Evolutionary conservation across 1,140 invertebrate genomes (phyloP).

Genomic region (Aphaenogaster ashmeadi): DNA sequence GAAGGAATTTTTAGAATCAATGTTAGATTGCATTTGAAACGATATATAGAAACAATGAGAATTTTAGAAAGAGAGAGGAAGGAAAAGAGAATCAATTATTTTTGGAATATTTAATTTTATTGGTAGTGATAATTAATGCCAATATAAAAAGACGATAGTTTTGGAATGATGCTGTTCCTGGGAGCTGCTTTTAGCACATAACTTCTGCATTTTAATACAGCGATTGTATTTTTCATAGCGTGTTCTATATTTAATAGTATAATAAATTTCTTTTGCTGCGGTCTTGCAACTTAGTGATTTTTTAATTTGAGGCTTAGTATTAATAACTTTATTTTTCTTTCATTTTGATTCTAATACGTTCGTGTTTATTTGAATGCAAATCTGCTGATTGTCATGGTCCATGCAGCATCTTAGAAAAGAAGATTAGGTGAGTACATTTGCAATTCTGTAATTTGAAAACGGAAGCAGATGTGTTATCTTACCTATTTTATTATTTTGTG

Average conservation of each 20-base stretch:
- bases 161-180: conserved; percentile 26
- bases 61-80: background rate
- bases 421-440: conserved; percentile 90
- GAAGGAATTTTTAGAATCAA: background rate
- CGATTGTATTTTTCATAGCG: conserved; percentile 16
- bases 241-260: conserved; percentile 16
- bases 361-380: conserved; percentile 74
- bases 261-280: conserved; percentile 49
- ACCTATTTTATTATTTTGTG: background rate
- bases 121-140: background rate
- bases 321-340: conserved; percentile 59
- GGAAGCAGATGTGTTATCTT: conserved; percentile 39
- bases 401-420: conserved; percentile 92
- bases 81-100: background rate
- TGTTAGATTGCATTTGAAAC: conserved; percentile 30
- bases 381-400: conserved; percentile 62
- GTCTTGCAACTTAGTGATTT: conserved; percentile 5
- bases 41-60: background rate
- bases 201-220: background rate
- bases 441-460: conserved; percentile 55
- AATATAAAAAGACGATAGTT: background rate
- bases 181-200: conserved; percentile 7
- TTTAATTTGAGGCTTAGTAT: conserved; percentile 48
- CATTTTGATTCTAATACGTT: conserved; percentile 72
- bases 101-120: conserved; percentile 1